Conservation (phyloP, 2,888 invertebrate genomes). For the Frankliniella intonsa region DNA sequence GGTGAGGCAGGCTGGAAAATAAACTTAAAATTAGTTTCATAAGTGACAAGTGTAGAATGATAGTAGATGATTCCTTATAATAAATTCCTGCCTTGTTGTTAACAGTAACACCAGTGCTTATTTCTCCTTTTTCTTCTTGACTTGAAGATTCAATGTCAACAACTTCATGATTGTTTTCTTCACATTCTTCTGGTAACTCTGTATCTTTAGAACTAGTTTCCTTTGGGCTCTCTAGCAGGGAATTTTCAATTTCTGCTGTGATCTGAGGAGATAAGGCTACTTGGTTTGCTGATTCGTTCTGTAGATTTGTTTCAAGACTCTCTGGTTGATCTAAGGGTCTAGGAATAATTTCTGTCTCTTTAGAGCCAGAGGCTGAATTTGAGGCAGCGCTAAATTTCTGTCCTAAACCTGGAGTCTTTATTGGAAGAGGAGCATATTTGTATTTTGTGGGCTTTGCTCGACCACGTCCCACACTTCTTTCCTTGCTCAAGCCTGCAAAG, state of each 20-base stretch:
- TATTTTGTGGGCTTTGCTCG: neutral
- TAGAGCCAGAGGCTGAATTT: neutral
- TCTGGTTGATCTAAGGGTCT: neutral
- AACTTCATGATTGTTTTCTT: neutral
- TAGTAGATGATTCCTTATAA: neutral
- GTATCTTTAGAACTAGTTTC: neutral
- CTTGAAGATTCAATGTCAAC: neutral
- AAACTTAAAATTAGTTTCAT: neutral
- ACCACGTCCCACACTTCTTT: neutral
- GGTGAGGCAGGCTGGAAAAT: neutral
- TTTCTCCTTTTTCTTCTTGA: neutral
- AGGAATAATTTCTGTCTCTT: neutral
- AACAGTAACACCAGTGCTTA: neutral
- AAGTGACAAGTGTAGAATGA: neutral
- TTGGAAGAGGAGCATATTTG: neutral
- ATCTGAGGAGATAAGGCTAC: neutral
- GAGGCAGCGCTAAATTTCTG: neutral
- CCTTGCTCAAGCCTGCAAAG: neutral
- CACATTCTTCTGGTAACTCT: neutral
- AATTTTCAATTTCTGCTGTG: neutral
- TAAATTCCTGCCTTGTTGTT: neutral
- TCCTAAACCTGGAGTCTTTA: neutral
- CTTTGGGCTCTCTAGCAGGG: neutral
- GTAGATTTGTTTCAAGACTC: neutral
- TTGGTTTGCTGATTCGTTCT: neutral